Evolutionary conservation across 2,888 invertebrate species (phyloP).

Genomic region (Netelia fuscicornis): DNA sequence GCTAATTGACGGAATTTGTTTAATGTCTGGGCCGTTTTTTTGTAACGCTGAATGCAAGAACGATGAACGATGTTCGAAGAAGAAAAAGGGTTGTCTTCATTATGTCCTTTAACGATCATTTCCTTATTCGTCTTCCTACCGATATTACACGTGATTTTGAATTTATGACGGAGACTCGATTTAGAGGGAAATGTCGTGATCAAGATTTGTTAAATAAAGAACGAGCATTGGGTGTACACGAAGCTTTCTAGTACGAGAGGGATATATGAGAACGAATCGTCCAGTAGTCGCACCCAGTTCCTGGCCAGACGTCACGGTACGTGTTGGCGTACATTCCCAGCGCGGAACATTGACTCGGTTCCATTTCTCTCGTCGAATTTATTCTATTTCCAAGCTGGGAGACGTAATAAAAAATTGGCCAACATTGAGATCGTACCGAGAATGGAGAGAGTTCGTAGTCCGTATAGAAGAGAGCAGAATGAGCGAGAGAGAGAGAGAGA

Average conservation of each 20-base stretch:
- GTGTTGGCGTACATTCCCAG: neutral
- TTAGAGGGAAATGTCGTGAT: neutral
- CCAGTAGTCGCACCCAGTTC: conserved; percentile 20
- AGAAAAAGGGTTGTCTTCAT: no score
- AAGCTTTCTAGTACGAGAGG: neutral
- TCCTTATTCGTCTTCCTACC: neutral
- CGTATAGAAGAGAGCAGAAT: conserved; percentile 3
- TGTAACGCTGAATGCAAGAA: neutral
- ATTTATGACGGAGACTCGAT: neutral
- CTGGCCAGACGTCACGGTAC: conserved; percentile 18
- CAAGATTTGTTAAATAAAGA: conserved; percentile 11
- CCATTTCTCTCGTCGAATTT: conserved; percentile 43
- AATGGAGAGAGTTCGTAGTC: conserved; percentile 17
- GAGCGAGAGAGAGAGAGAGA: conserved; percentile 9
- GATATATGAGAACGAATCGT: neutral
- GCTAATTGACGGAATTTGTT: conserved; percentile 34
- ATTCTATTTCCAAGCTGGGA: conserved; percentile 49
- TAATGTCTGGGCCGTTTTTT: neutral
- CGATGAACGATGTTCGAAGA: neutral
- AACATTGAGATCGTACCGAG: conserved; percentile 3
- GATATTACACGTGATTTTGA: neutral
- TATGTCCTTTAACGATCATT: no score
- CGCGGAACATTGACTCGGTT: conserved; percentile 17
- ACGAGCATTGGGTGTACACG: neutral
- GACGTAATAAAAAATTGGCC: conserved; percentile 22